phyloP scores from a whole-genome alignment of 2,113 vertebrate genomes.

The Porphyrio hochstetteri region DNA sequence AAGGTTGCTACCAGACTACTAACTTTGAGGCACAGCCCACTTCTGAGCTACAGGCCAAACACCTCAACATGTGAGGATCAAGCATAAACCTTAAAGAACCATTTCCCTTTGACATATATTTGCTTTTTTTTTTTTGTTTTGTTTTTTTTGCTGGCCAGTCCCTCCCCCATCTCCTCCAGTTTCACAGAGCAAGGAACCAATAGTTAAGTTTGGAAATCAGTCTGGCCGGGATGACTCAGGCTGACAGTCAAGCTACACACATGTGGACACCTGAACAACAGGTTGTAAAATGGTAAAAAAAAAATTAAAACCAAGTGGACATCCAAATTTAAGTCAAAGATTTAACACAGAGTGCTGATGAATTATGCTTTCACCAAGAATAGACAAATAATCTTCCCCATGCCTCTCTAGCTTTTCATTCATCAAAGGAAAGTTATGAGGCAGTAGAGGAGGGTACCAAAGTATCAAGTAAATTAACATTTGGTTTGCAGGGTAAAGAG shows the following conservation, averaged over 20 bases:
- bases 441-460: not conserved
- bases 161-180: not conserved
- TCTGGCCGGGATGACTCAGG: not conserved
- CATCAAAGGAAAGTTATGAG: not conserved
- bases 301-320: not conserved
- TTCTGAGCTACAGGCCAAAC: not conserved
- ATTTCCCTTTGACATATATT: not conserved
- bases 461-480: not conserved
- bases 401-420: not conserved
- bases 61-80: not conserved
- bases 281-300: not conserved
- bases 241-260: not conserved
- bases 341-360: not conserved
- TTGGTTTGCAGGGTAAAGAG: not conserved
- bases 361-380: not conserved
- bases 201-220: not conserved
- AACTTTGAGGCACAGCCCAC: rapidly evolving
- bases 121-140: not conserved
- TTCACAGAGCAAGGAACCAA: rapidly evolving
- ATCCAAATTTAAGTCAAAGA: not conserved
- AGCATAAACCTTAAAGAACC: not conserved
- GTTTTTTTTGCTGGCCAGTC: not conserved
- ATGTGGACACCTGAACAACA: not conserved
- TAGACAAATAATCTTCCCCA: not conserved
- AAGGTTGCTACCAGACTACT: not conserved